Base-by-base conservation (phyloP, 2,113 vertebrate species). In the Nannospalax galili region DNA sequence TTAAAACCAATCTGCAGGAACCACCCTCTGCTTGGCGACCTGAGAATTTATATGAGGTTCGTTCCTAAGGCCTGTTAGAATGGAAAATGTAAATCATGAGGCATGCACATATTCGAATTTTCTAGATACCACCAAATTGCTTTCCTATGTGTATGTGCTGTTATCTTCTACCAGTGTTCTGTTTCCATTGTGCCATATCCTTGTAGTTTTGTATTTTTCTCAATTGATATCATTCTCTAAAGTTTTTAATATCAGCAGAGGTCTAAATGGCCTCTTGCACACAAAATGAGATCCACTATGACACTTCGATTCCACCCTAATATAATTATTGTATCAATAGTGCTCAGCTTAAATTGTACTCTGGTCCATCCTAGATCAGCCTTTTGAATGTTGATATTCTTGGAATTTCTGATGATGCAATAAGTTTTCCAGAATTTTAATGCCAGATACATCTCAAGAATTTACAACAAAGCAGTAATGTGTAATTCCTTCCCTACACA, bases 361-460 rank as follows among this genome's bases (percentile, higher is more conserved):
- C 67, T 82, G 52, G 14, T 20, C 8, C 0, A 64, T 17, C 40
- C 42, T 26, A 74, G 28, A 28, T 79, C 35, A 84, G 24, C 74
- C 52, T 92, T 96, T 52, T 89, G 58, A 79, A 70, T 92, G 26
- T 20, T 91, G 28, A 64, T 93, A 58, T 93, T 92, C 52, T 60
- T 91, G 81, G 92, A 85, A 89, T 92, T 42, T 85, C 28, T 89
- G 58, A 40, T 82, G 37, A 70, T 75, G 6, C 6, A 69, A 81
- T 72, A 82, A 77, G 90, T 65, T 58, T 69, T 17, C 37, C 70
- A 90, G 64, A 69, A 48, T n/a, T 88, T 95, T 90, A 78, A 67
- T 62, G 58, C 20, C n/a, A 93, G 35, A 77, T 30, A 80, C 10
- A 28, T 64, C 28, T 4, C 56, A 87, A 56, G 42, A 81, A 92